Evolutionary conservation across 1,140 invertebrate genomes (phyloP), one percentile per base, ranked within the genome.

Genomic region (Onthophagus taurus): DNA sequence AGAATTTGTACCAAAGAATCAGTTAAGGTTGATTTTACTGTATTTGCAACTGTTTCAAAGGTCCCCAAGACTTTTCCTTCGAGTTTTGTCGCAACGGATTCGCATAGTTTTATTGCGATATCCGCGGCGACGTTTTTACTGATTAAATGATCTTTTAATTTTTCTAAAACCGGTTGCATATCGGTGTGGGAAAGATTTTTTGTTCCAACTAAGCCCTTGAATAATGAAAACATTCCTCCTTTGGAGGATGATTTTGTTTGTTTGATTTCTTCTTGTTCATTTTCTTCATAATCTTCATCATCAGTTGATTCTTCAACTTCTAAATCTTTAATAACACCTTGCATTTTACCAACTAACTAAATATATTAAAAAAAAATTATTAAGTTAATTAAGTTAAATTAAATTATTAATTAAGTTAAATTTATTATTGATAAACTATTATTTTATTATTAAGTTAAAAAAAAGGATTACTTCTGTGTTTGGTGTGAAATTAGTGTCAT

Each of bases 91-190:
- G 85, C 81, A 8, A 99, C 93, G 3, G 93, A 97, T 36, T 97
- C 88, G 63, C 96, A 99, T 8, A 99, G 69, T 61, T 97, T 96
- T 12, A 75, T 71, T 6, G 96, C 81, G 53, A 99, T 97, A 52
- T 99, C 96, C 0, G 90, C 69, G 19, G 97, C 97, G 2, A 99
- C 97, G 69, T 99, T 99, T 66, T 99, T 99, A 0, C 76, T 73
- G 52, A 99, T 97, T 18, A 99, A 72, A 67, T 97, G 94, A 64
- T 99, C 95, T 48, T 85, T 86, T 70, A 99, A 75, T 67, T 98
- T 97, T 34, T 97, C 93, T 46, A 99, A 66, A 24, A 82, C 83
- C 0, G 94, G 87, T 47, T 78, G 68, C 73, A 99, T 81, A 42
- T 87, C 78, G 12, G 79, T 75, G 4, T 70, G 64, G 0, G 76